These are phyloP conservation scores for Neotoxoptera formosana DNA, from an alignment of 1,140 invertebrate genomes.

Conservation along the genomic window DNA sequence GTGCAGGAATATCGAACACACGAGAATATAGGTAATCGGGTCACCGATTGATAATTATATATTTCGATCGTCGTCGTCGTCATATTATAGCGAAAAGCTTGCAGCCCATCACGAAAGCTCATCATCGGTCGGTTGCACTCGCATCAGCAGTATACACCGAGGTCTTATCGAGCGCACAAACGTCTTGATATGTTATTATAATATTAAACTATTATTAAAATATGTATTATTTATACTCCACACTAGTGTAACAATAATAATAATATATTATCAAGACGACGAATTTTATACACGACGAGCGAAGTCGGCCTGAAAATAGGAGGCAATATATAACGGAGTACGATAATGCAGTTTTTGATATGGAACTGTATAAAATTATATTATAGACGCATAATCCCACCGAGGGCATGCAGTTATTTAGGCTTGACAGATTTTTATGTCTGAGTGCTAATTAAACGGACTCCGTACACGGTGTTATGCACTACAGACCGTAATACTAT, in stretches of 20 bases:
- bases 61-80: not conserved
- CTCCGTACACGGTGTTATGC: not conserved
- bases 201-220: not conserved
- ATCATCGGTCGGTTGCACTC: not conserved
- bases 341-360: not conserved
- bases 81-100: not conserved
- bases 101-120: not conserved
- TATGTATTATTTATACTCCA: not conserved
- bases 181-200: not conserved
- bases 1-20: too few species aligned
- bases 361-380: not conserved
- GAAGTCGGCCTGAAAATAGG: not conserved
- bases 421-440: not conserved
- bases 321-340: not conserved
- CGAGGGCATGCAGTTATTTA: not conserved
- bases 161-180: not conserved
- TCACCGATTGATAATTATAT: not conserved
- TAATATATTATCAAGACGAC: not conserved
- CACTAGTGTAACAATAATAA: not conserved
- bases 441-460: not conserved
- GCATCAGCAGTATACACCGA: not conserved
- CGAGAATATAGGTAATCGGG: not conserved
- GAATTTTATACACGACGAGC: not conserved
- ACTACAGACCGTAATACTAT: not conserved
- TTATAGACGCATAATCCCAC: not conserved